Base-by-base conservation (phyloP, 2,888 invertebrate genomes). In the Stratiomys singularior region DNA sequence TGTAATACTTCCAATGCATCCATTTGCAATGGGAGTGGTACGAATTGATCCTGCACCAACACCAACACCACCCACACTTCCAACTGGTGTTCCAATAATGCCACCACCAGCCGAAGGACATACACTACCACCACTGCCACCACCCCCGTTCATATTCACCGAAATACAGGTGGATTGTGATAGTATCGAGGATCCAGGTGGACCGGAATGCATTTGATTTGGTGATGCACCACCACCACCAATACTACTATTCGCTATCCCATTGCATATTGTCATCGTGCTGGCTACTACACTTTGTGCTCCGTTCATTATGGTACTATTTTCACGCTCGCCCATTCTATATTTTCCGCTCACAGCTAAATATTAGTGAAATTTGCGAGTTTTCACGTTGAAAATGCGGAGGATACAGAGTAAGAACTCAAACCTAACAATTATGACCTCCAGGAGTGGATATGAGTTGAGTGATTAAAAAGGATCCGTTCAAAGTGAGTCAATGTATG, bases 201-300 rank as follows among this genome's bases (percentile, higher is more conserved):
- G 21, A n/a, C 63, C 76, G 25, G 63, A 63, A 63, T 63, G 63
- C 44, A 76, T 46, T 58, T 56, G 72, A 63, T 25, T 63, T 0
- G 23, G 30, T 9, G 64, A 28, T 23, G 44, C 21, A 28, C 76
- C 28, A n/a, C n/a, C n/a, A 5, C 76, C 66, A 72, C 47, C 66
- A 74, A 52, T 74, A 44, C 56, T 67, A 58, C 28, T 72, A 37
- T 47, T 52, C 15, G 64, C 46, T 47, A 77, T 78, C 3, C 80
- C 80, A 72, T 80, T 80, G 58, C 79, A 80, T 23, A 79, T 77
- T n/a, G 80, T 78, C n/a, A 77, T 66, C 58, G 78, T 76, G 21
- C 76, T 76, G 18, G 66, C 79, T 5, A 64, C 69, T n/a, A 76
- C 63, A 69, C 69, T 71, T 28, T 74, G 71, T 30, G 76, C 18